Evolutionary conservation across 2,113 vertebrate genomes (phyloP), one percentile per base, ranked within the genome.

Genomic region (Odontesthes bonariensis): DNA sequence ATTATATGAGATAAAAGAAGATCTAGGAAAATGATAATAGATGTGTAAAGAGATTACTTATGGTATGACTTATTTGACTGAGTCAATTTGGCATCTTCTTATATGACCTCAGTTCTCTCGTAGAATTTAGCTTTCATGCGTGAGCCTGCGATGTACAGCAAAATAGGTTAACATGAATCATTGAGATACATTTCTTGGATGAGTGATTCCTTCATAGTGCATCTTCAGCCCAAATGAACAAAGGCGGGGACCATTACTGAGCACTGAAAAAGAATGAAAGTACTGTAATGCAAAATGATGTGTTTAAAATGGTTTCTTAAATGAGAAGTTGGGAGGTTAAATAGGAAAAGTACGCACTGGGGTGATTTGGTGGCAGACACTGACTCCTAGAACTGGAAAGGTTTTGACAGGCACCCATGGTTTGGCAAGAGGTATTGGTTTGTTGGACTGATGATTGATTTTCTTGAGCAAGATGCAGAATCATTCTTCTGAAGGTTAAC

Each of bases 211-310:
- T 81, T 81, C 73, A 1, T 69, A 40, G 65, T 62, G 76, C 75
- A 16, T 80, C 84, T 82, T 85, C 82, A 80, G 74, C 80, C 44
- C 66, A 44, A 74, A 84, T 85, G 84, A 87, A 58, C 82, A 88
- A 32, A 79, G 53, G 58, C 56, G 40, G 20, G n/a, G 27, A 47
- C 62, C 53, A 75, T 57, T 17, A 58, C 61, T 9, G 40, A 62
- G 47, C 55, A 20, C 27, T 3, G n/a, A 17, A 47, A 75, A 62
- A 8, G 49, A 23, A 57, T 59, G 69, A 53, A 82, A 84, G 69
- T 44, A 75, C 47, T 70, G 42, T 14, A 6, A 53, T 74, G 42
- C 11, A 62, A 33, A 69, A 51, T 12, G 27, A 69, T 55, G 22
- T n/a, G 46, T 58, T 49, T 13, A 7, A 53, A 17, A 59, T 16